Evolutionary conservation across 2,113 vertebrate species (phyloP), one percentile per base, ranked within the genome.

Genomic region (Arenaria interpres): DNA sequence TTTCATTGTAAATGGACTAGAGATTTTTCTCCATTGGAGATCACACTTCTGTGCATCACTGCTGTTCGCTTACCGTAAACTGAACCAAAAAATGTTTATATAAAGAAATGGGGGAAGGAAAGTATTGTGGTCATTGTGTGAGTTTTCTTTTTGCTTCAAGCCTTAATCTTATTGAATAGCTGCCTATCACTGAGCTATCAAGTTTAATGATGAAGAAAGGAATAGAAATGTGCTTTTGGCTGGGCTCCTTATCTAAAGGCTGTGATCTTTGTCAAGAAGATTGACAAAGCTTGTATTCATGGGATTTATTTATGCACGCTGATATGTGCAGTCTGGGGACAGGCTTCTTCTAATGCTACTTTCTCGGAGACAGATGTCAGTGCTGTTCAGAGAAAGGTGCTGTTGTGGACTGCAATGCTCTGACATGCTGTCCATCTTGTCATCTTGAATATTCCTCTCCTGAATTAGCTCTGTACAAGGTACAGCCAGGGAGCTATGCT

Each of bases 181-280:
- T 96, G 89, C 82, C 75, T 80, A 93, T 95, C 91, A 94, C 85
- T 67, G 56, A 95, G 71, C 69, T 79, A 95, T 95, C 89, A 91
- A 71, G 25, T 85, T 91, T 96, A 96, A 96, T 95, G 91, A 96
- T 82, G 77, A 88, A 66, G 81, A 90, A 95, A 93, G 90, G 75
- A 96, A 73, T 2, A 84, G 96, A 90, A 96, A 92, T 79, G 57
- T 85, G 60, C 74, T 88, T 96, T 94, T 91, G 90, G 67, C 87
- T 88, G 80, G 81, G 54, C 60, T 94, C 60, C 64, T 90, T 68
- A 91, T 66, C 77, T 86, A 73, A 88, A 95, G 64, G 80, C 91
- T 90, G 80, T 92, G 93, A 96, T 96, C 91, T 94, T 90, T 96
- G 96, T 92, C 95, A 94, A 10, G 6, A 53, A 46, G 92, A 96